Base-by-base conservation (phyloP, 2,113 vertebrate genomes). In the Sprattus sprattus region DNA sequence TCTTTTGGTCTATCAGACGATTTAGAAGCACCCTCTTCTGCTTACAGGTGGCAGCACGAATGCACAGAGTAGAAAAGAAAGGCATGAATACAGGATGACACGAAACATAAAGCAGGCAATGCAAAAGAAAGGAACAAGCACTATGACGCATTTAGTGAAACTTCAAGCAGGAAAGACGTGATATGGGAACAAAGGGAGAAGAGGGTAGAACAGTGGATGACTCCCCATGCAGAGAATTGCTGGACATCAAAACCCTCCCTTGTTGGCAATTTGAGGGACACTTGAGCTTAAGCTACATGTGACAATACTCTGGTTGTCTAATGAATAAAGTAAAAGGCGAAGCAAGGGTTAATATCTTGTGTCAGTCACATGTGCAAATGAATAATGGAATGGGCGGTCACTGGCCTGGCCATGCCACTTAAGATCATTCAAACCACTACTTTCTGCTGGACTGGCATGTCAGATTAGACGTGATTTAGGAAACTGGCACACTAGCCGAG, bases 1-100 rank as follows among this genome's bases (percentile, higher is more conserved):
- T 97, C 97, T 94, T 94, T 95, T 20, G 95, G 92, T 57, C 95
- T 97, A 93, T 96, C 95, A 91, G 92, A 91, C 90, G 95, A 93
- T 90, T 94, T 95, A 93, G 94, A 91, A 91, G 94, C 89, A 88
- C 93, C 96, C 87, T 96, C 96, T 92, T 97, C 96, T 97, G 92
- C 89, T 91, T 88, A 87, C 25, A 39, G 71, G 71, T 0, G 28
- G 28, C 91, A 85, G 82, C 81, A 71, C 81, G 47, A 83, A 11
- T n/a, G 64, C 28, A 47, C n/a, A 60, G 82, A 80, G 39, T 44
- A 60, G 10, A 7, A 45, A 54, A 83, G 18, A 85, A 80, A 82
- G 78, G 85, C 3, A 50, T 81, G 28, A 78, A 87, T 52, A 64
- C 45, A 47, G 45, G 89, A 80, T 84, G 28, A 78, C 32, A 78